These are phyloP conservation scores for Bradynema listronoti DNA, from an alignment of 1,140 invertebrate genomes.

Conservation along the genomic window DNA sequence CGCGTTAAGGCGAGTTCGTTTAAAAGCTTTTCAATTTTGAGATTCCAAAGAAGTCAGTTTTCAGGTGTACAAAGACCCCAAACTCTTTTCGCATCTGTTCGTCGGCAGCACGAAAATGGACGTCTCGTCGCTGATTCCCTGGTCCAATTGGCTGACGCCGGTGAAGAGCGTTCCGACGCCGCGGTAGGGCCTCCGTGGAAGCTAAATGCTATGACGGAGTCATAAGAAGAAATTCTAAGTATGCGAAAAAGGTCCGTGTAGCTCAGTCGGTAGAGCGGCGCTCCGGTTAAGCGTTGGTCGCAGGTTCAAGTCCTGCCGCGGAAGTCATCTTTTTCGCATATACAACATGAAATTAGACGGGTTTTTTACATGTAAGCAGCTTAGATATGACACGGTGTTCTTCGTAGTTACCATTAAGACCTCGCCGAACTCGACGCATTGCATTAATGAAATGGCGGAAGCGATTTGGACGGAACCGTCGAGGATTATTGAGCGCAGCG, in stretches of 20 bases:
- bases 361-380: too few species aligned
- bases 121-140: constrained; percentile 29
- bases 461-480: constrained; percentile 24
- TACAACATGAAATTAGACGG: too few species aligned
- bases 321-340: too few species aligned
- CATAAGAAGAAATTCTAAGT: too few species aligned
- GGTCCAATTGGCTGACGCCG: constrained; percentile 40
- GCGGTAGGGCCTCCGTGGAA: too few species aligned
- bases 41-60: neutral
- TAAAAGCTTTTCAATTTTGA: neutral
- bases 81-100: constrained; percentile 22
- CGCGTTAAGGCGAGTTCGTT: constrained; percentile 21
- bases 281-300: too few species aligned
- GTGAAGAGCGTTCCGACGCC: neutral
- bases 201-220: too few species aligned
- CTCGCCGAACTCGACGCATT: constrained; percentile 4
- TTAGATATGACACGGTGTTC: constrained; percentile 34
- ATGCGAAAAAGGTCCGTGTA: too few species aligned
- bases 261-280: too few species aligned
- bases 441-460: constrained; percentile 29
- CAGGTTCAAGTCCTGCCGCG: too few species aligned
- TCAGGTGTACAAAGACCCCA: constrained; percentile 22
- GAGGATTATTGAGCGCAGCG: constrained; percentile 20
- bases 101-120: constrained; percentile 20
- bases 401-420: constrained; percentile 17